phyloP scores from a whole-genome alignment of 2,797 vertebrate genomes.

The Petrocephalus schoutedeni region DNA sequence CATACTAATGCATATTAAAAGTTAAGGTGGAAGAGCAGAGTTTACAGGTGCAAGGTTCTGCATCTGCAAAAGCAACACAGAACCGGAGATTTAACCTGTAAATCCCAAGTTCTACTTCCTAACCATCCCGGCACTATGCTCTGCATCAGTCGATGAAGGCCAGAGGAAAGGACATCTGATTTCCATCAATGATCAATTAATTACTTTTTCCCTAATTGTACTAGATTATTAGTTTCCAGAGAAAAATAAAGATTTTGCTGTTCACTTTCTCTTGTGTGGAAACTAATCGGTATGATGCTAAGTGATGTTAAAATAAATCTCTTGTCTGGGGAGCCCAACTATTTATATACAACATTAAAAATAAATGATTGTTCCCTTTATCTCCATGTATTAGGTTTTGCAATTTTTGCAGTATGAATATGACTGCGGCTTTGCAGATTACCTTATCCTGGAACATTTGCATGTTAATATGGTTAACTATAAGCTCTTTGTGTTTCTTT shows the following conservation, averaged over 20 bases:
- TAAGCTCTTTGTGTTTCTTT: not conserved
- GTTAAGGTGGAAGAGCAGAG: not conserved
- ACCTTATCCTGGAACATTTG: not conserved
- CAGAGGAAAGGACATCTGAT: not conserved
- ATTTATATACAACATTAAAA: not conserved
- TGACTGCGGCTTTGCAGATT: not conserved
- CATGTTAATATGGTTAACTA: constrained; percentile 2
- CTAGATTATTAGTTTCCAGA: constrained; percentile 49
- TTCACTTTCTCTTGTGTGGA: constrained; percentile 53
- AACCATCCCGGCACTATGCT: not conserved
- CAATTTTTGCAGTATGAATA: not conserved
- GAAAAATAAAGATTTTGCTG: constrained; percentile 41
- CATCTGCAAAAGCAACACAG: not conserved
- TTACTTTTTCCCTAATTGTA: constrained; percentile 44
- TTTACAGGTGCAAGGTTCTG: not conserved
- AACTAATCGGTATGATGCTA: constrained; percentile 48
- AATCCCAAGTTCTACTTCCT: not conserved
- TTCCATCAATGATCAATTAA: not conserved
- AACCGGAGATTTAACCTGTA: not conserved
- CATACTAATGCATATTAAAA: not conserved
- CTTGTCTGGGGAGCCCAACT: not conserved
- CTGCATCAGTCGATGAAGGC: not conserved
- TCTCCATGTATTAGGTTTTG: not conserved
- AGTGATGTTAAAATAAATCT: constrained; percentile 21
- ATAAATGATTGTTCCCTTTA: not conserved